These are phyloP conservation scores for Maniola hyperantus DNA, from an alignment of 2,888 invertebrate species.

Conservation along the genomic window DNA sequence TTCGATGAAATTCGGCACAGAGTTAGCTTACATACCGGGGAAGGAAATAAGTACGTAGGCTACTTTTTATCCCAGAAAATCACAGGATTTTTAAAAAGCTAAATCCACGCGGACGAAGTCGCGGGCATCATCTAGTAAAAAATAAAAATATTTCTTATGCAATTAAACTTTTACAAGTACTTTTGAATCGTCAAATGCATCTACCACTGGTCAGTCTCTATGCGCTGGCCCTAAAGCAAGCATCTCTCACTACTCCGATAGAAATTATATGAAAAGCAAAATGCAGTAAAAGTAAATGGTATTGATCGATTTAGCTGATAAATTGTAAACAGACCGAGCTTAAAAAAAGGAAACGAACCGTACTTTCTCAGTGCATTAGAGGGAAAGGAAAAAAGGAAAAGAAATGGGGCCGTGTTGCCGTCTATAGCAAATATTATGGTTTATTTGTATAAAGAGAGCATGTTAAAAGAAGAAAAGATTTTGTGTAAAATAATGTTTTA, in stretches of 20 bases:
- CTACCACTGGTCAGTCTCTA: too few species aligned
- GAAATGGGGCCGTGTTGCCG: neutral
- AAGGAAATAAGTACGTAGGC: too few species aligned
- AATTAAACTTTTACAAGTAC: too few species aligned
- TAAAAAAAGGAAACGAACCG: neutral
- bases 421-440: neutral
- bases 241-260: too few species aligned
- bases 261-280: neutral
- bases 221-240: too few species aligned
- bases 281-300: neutral
- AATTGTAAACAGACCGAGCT: slow-evolving; percentile 12
- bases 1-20: too few species aligned
- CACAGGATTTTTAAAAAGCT: too few species aligned
- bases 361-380: slow-evolving; percentile 14
- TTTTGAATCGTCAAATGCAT: neutral
- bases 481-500: neutral
- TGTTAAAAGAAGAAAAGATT: neutral
- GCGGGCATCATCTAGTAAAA: too few species aligned
- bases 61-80: too few species aligned
- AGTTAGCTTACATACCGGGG: too few species aligned
- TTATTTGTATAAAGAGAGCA: neutral
- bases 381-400: slow-evolving; percentile 9
- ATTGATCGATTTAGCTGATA: slow-evolving; percentile 10
- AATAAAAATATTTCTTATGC: too few species aligned
- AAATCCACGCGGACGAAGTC: too few species aligned